Conservation (phyloP, 2,113 vertebrate species). For the Sprattus sprattus region DNA sequence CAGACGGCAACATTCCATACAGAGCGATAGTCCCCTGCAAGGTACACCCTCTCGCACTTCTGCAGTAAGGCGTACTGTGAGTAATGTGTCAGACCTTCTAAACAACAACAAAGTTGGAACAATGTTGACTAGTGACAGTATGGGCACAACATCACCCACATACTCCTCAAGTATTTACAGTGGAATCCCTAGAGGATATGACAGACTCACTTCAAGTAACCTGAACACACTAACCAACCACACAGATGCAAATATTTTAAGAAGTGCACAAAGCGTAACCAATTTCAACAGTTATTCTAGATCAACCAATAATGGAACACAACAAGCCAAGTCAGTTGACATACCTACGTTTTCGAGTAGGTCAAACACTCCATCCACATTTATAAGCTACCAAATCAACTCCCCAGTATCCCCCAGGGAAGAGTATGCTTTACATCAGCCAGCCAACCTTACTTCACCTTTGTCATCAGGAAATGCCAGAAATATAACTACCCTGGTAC, state of each 20-base stretch:
- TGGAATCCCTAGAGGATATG: not conserved
- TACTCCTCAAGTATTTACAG: not conserved
- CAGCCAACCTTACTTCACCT: not conserved
- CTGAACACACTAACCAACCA: not conserved
- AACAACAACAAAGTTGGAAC: not conserved
- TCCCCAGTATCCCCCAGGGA: not conserved
- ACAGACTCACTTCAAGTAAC: not conserved
- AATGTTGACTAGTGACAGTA: not conserved
- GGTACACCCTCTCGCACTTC: not conserved
- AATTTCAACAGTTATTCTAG: not conserved
- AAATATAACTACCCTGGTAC: not conserved
- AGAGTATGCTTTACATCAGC: not conserved
- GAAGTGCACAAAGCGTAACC: not conserved
- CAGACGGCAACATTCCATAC: not conserved
- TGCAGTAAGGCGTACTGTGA: not conserved
- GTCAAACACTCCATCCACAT: not conserved
- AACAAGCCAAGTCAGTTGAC: not conserved
- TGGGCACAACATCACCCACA: not conserved
- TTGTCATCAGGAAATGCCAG: not conserved
- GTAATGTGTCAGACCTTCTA: not conserved
- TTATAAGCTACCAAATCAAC: not conserved
- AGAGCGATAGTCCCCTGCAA: not conserved
- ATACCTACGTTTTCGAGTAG: not conserved
- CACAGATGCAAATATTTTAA: not conserved
- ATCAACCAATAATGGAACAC: not conserved